phyloP scores from a whole-genome alignment of 2,888 invertebrate species.

The Alentia gelatinosa region DNA sequence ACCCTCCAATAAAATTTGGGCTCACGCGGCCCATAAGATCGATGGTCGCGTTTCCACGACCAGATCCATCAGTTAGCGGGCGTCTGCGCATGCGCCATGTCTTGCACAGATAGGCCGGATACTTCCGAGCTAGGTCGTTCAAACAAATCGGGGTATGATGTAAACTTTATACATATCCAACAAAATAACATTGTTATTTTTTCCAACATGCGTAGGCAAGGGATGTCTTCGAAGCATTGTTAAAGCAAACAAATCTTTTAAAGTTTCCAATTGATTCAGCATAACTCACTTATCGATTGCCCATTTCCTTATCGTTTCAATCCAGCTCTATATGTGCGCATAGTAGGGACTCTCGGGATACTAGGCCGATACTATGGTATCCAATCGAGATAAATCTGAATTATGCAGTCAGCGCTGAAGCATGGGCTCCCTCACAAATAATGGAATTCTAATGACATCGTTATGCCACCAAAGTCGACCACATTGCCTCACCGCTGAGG shows the following conservation, averaged over 20 bases:
- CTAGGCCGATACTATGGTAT: background rate
- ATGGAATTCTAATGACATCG: background rate
- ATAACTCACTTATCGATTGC: no score
- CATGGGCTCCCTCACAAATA: background rate
- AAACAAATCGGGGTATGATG: no score
- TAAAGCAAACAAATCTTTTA: no score
- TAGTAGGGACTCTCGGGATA: background rate
- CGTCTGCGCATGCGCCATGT: background rate
- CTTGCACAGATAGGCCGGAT: background rate
- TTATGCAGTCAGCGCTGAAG: no score
- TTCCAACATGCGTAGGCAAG: no score
- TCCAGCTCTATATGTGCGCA: background rate
- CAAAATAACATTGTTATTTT: no score
- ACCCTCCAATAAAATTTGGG: background rate
- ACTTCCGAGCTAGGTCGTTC: background rate
- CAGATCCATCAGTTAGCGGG: background rate
- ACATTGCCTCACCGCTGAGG: background rate
- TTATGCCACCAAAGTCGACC: background rate
- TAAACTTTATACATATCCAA: no score
- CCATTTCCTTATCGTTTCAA: no score
- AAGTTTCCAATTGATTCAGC: no score
- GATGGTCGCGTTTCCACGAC: background rate
- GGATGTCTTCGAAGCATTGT: no score
- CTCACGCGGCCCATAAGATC: background rate
- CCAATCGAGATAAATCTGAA: background rate